A percentile compares a stretch with the other conserved stretches of the same genome.
phyloP scores from a whole-genome alignment of 2,888 invertebrate species.

The Scaeva pyrastri region DNA sequence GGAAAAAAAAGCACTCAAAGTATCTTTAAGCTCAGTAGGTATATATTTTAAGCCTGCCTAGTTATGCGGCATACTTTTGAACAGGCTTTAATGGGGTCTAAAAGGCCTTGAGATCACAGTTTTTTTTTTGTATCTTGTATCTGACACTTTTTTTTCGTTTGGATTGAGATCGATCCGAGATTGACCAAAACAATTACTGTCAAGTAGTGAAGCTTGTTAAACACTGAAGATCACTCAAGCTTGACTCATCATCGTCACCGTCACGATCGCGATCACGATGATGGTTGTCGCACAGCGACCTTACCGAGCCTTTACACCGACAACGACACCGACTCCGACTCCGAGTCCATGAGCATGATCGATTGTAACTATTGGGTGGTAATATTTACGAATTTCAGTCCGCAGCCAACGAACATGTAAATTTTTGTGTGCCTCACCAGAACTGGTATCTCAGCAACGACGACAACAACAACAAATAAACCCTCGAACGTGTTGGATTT shows the following conservation, averaged over 20 bases:
- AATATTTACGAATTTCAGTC: slow-evolving; percentile 32
- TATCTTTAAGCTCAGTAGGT: slow-evolving; percentile 10
- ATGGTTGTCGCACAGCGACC: neutral
- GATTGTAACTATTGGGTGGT: slow-evolving; percentile 63
- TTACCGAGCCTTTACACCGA: neutral
- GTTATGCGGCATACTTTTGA: slow-evolving; percentile 30
- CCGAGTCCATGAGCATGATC: slow-evolving; percentile 52
- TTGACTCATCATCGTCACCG: slow-evolving; percentile 36
- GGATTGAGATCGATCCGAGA: slow-evolving; percentile 9
- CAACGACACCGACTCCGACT: neutral
- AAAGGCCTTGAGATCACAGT: slow-evolving; percentile 7
- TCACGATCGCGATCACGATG: neutral
- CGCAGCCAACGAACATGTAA: slow-evolving; percentile 34
- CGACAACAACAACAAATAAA: neutral
- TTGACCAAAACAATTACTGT: slow-evolving; percentile 47
- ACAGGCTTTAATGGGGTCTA: neutral
- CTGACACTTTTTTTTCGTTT: slow-evolving; percentile 7
- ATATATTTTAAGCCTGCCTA: neutral
- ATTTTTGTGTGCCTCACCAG: slow-evolving; percentile 7
- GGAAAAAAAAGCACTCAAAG: slow-evolving; percentile 7
- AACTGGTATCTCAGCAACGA: slow-evolving; percentile 17
- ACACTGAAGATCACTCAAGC: slow-evolving; percentile 51
- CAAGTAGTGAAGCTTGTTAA: slow-evolving; percentile 46
- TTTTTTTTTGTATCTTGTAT: neutral
- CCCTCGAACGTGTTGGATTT: neutral